Evolutionary conservation across 2,888 invertebrate species (phyloP), one percentile per base, ranked within the genome.

Genomic region (Metallyticus violacea): DNA sequence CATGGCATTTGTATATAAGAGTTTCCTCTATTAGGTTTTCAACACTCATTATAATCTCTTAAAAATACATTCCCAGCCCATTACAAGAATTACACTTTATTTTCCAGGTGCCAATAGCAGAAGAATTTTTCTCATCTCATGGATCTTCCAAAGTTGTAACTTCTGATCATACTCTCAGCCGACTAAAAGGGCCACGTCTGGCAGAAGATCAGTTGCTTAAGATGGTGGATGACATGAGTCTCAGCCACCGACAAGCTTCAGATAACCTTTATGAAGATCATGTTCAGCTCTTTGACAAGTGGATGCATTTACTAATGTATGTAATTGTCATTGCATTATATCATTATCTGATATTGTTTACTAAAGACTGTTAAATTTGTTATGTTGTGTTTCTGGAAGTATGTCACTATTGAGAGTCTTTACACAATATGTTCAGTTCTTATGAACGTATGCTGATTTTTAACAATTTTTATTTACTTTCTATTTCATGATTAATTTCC

Each of bases 101-200:
- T n/a, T 81, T 84, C 28, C 85, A 88, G 87, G 85, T 88, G 9
- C 86, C 87, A 25, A 86, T 88, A 81, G 87, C 89, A 6, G 90
- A 89, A 83, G 88, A 89, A 26, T 90, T 89, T 81, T 90, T 90
- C 29, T 81, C 81, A 28, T 86, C 87, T 7, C 88, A 89, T 26
- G 26, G 26, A 26, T 30, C 89, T 82, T 62, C 40, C 9, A 91
- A 91, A 88, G 89, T 94, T 78, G 91, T 94, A 85, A 97, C 97
- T 9, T 97, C 97, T 7, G 95, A 97, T 91, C 95, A 95, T 90
- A 97, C 97, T 0, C 92, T 97, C 88, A 95, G 95, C 89, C 94
- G 95, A 89, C 91, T 97, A 26, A 95, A 96, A 90, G 96, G 95
- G 89, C 94, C 96, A 62, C 93, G 95, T 84, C 90, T 97, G n/a